Percentiles rank a stretch among this genome's conserved stretches.
phyloP scores from a whole-genome alignment of 2,888 invertebrate genomes.

The Oxycera nigricornis region DNA sequence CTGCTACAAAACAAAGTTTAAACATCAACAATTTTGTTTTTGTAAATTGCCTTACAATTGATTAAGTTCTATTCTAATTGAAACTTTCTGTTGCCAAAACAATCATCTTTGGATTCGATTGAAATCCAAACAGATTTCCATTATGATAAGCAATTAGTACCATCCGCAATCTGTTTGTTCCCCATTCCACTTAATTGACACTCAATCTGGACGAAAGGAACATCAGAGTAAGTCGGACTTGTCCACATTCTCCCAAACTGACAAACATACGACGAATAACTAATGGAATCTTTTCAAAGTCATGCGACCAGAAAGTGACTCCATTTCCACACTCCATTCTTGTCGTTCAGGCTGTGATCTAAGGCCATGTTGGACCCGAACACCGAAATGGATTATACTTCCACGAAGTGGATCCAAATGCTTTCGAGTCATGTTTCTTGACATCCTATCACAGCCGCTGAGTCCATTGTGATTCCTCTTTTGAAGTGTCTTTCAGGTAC shows the following conservation, averaged over 20 bases:
- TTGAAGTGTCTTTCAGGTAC: constrained; percentile 38
- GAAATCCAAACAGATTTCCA: too few relatives aligned
- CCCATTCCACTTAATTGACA: constrained; percentile 16
- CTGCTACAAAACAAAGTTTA: too few relatives aligned
- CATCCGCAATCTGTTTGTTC: too few relatives aligned
- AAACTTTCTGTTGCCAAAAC: too few relatives aligned
- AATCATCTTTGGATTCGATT: too few relatives aligned
- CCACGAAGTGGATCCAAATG: not conserved
- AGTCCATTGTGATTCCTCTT: constrained; percentile 15
- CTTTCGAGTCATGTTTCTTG: not conserved
- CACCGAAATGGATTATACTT: constrained; percentile 12
- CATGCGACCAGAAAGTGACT: constrained; percentile 39
- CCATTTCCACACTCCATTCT: constrained; percentile 25
- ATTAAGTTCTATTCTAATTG: too few relatives aligned
- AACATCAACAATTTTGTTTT: too few relatives aligned
- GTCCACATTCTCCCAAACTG: not conserved
- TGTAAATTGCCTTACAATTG: too few relatives aligned
- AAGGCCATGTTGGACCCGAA: not conserved
- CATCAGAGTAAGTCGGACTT: not conserved
- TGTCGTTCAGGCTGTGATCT: not conserved
- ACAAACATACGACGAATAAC: not conserved
- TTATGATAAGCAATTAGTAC: too few relatives aligned
- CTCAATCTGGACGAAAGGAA: constrained; percentile 27
- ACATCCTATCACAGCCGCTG: not conserved
- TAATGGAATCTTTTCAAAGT: constrained; percentile 45